These are phyloP conservation scores for Anadara kagoshimensis DNA, from an alignment of 1,140 invertebrate genomes.

Conservation along the genomic window DNA sequence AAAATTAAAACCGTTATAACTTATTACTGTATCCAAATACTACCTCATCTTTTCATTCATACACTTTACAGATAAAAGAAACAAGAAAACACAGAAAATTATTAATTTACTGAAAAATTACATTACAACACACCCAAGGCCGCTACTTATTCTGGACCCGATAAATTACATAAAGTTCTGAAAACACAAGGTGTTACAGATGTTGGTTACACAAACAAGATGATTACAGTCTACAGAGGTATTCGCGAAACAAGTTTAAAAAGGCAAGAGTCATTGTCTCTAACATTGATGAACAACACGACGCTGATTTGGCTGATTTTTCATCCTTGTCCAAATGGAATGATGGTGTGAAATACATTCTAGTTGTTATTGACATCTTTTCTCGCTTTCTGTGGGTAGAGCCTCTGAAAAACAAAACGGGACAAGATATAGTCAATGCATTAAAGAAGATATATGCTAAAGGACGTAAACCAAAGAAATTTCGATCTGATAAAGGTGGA, in stretches of 20 bases:
- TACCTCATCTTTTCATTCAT: too few species aligned
- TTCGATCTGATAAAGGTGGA: conserved; percentile 37
- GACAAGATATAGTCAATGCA: conserved; percentile 31
- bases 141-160: neutral
- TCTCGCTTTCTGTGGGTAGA: conserved; percentile 34
- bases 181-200: conserved; percentile 1
- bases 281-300: conserved; percentile 27
- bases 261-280: too few species aligned
- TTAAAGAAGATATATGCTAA: conserved; percentile 26
- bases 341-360: conserved; percentile 24
- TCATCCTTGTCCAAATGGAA: conserved; percentile 24
- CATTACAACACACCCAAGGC: too few species aligned
- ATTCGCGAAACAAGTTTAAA: too few species aligned
- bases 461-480: conserved; percentile 11
- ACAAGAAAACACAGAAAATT: too few species aligned
- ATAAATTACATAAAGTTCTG: conserved; percentile 20
- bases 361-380: conserved; percentile 42
- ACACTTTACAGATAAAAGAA: too few species aligned
- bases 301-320: conserved; percentile 36
- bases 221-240: conserved; percentile 3
- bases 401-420: conserved; percentile 40
- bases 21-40: too few species aligned
- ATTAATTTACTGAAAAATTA: too few species aligned
- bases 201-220: conserved; percentile 19
- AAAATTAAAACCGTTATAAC: too few species aligned